Percentiles rank a stretch among this genome's conserved stretches.
These are phyloP conservation scores for Trematocara zebra DNA, from an alignment of 2,113 vertebrate species.

Conservation along the genomic window DNA sequence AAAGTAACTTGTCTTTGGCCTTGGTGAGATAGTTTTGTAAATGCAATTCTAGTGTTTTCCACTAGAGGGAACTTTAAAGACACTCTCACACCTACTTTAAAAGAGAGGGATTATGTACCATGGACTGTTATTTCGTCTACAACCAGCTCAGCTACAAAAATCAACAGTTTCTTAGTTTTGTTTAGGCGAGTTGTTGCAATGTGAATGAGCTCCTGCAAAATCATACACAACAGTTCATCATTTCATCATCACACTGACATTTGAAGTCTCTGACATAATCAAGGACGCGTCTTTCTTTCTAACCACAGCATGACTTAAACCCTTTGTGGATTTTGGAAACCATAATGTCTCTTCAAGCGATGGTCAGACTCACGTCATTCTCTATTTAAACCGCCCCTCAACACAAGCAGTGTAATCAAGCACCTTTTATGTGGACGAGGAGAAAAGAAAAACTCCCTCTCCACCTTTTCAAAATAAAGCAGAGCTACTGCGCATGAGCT, in stretches of 20 bases:
- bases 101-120: not conserved
- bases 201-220: not conserved
- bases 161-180: not conserved
- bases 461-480: not conserved
- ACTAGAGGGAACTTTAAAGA: constrained; percentile 30
- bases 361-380: constrained; percentile 17
- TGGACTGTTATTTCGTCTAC: not conserved
- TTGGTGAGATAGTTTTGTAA: not conserved
- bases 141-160: not conserved
- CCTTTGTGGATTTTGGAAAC: not conserved
- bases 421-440: not conserved
- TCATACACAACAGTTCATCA: constrained; percentile 13
- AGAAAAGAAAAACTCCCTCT: not conserved
- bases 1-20: not conserved
- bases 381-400: constrained; percentile 30
- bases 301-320: not conserved
- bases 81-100: not conserved
- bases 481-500: not conserved
- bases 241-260: not conserved
- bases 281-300: not conserved
- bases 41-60: not conserved
- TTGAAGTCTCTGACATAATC: not conserved
- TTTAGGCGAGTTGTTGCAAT: not conserved
- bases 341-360: not conserved
- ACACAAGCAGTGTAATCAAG: constrained; percentile 24